Conservation (phyloP, 2,888 invertebrate species). For the Acrobasis suavella region DNA sequence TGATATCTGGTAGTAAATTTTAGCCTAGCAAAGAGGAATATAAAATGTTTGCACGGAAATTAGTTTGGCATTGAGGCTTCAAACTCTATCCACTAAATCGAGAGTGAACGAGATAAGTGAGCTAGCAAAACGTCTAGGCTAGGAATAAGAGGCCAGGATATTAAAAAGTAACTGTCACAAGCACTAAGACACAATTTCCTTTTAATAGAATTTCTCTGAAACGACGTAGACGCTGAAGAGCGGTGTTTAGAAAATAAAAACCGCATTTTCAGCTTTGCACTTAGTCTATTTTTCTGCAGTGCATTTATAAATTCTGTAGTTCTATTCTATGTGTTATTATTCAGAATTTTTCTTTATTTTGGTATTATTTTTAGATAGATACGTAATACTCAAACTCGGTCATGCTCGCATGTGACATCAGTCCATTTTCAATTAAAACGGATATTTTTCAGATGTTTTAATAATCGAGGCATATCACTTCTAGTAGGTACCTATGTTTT, state of each 20-base stretch:
- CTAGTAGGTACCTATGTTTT: too few species aligned
- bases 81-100: neutral
- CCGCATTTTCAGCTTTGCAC: constrained; percentile 13
- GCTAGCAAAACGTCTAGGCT: constrained; percentile 3
- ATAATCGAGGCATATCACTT: too few species aligned
- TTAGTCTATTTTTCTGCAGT: neutral
- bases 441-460: too few species aligned
- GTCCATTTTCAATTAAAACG: too few species aligned
- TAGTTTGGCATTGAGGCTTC: neutral
- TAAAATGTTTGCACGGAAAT: constrained; percentile 11
- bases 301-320: neutral
- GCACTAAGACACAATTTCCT: constrained; percentile 15
- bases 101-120: neutral
- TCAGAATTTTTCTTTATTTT: neutral
- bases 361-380: neutral
- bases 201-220: constrained; percentile 17
- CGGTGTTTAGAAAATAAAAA: constrained; percentile 23
- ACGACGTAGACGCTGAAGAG: constrained; percentile 12
- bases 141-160: neutral
- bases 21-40: neutral
- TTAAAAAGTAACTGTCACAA: constrained; percentile 18
- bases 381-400: too few species aligned
- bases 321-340: neutral
- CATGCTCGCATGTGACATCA: too few species aligned
- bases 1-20: too few species aligned